These are phyloP conservation scores for Prosopocoilus inquinatus DNA, from an alignment of 2,888 invertebrate genomes.

Conservation along the genomic window DNA sequence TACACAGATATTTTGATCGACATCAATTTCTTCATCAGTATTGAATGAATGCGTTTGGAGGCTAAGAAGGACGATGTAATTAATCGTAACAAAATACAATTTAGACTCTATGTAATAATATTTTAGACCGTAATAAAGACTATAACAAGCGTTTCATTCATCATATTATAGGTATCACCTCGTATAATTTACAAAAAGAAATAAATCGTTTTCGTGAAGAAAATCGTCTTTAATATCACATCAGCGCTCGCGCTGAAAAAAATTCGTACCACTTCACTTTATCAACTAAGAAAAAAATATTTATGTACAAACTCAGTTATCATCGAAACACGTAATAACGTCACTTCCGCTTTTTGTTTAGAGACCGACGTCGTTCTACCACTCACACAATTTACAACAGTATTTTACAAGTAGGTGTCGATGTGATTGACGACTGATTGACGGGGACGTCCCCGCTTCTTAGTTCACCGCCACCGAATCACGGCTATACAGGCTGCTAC, in stretches of 20 bases:
- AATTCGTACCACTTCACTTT: slow-evolving; percentile 21
- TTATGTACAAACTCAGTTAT: neutral
- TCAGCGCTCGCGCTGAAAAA: slow-evolving; percentile 17
- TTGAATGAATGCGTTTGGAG: neutral
- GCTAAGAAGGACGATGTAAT: slow-evolving; percentile 1
- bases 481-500: slow-evolving; percentile 36
- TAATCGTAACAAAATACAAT: slow-evolving; percentile 5
- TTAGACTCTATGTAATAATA: slow-evolving; percentile 2
- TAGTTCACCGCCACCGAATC: slow-evolving; percentile 43
- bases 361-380: slow-evolving; percentile 13
- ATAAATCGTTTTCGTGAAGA: slow-evolving; percentile 7
- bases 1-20: slow-evolving; percentile 3
- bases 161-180: slow-evolving; percentile 18
- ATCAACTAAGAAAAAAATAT: slow-evolving; percentile 4
- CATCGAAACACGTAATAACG: slow-evolving; percentile 11
- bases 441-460: slow-evolving; percentile 28
- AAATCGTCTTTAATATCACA: slow-evolving; percentile 20
- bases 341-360: slow-evolving; percentile 3
- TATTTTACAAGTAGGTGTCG: slow-evolving; percentile 31
- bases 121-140: slow-evolving; percentile 8
- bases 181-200: slow-evolving; percentile 12
- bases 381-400: slow-evolving; percentile 25
- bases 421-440: slow-evolving; percentile 15
- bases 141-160: slow-evolving; percentile 19
- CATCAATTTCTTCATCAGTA: neutral